Evolutionary conservation across 2,113 vertebrate genomes (phyloP), one percentile per base, ranked within the genome.

Genomic region (Rhagologus leucostigma): DNA sequence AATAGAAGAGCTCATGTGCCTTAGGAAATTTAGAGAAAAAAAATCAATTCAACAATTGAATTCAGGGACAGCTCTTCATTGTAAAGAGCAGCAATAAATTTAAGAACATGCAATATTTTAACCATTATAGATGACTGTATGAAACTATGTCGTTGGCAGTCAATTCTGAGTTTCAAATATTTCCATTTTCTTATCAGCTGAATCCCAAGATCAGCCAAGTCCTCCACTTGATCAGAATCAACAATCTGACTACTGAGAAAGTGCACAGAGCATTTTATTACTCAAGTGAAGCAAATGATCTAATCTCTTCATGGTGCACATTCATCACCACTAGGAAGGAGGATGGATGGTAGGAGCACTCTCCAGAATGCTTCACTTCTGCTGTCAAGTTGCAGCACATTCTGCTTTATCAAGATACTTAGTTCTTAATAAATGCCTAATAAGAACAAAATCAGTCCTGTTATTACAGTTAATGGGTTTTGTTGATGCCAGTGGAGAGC

Each of bases 341-440:
- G 30, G 12, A 49, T 8, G 47, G 69, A 89, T 46, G 64, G 30
- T 8, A 67, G n/a, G 26, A 90, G 42, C 55, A 37, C 63, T 57
- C 53, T 84, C 84, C 59, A 80, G 89, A 95, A 78, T 37, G 74
- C 65, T 67, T 73, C 41, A 68, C 57, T 91, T 95, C 60, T 91
- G 68, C 93, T 90, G 68, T 32, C 22, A 14, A 87, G 11, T 52
- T 88, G 24, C 80, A 92, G 59, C 16, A 46, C 84, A 80, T 89
- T 62, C 84, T 92, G 83, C 69, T 95, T 81, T 80, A 89, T 93
- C 47, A 63, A 76, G 64, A 68, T 27, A 84, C 46, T 93, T 84
- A 78, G n/a, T 42, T 88, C 10, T 39, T 70, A 92, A 74, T 49
- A 87, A 95, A 96, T 81, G 33, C 33, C 44, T 91, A 95, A 97